Base-by-base conservation (phyloP, 37 sponge, comb jelly and placozoan species). In the Cliona cf. orientalis region DNA sequence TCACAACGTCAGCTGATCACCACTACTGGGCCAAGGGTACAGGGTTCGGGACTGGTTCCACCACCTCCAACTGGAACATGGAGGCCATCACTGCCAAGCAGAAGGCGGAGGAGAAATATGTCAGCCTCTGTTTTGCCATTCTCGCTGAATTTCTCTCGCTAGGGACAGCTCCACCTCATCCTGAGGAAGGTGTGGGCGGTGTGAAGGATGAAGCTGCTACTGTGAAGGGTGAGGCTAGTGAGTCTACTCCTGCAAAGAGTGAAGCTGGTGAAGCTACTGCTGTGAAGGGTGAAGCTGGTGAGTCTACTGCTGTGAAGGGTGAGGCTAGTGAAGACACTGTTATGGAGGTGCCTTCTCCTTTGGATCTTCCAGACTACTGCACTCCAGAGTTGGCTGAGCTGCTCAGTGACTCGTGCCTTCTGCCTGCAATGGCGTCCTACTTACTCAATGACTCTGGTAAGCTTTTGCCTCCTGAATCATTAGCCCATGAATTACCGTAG, bases 11-110 rank as follows among this genome's bases (percentile, higher is more conserved):
- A 19, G 37, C 38, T 7, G 88, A 81, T 42, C 72, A 79, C 25
- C 81, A 87, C 40, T 95, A 92, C 82, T 92, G 90, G 91, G 96
- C 93, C 56, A 96, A 96, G 40, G 96, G 96, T 0, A 96, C 96
- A 22, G 96, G 96, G 14, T 96, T 96, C 77, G 93, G 96, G 4
- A 92, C 96, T 9, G 96, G 96, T 5, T 90, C 93, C 6, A 79
- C 87, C 43, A 55, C 84, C 29, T 92, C 96, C 23, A 77, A 49
- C 11, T 96, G 91, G 91, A 83, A 96, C 77, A 86, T 96, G 80
- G 73, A 74, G 3, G 90, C 91, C 17, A 80, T 80, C 61, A 35
- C 67, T 0, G 71, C 87, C 39, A 80, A 74, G 34, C 87, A 96
- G 75, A 83, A 87, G 71, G 49, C 74, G 37, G 84, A 84, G 42